Evolutionary conservation across 2,888 invertebrate genomes (phyloP).

Genomic region (Netelia melanura): DNA sequence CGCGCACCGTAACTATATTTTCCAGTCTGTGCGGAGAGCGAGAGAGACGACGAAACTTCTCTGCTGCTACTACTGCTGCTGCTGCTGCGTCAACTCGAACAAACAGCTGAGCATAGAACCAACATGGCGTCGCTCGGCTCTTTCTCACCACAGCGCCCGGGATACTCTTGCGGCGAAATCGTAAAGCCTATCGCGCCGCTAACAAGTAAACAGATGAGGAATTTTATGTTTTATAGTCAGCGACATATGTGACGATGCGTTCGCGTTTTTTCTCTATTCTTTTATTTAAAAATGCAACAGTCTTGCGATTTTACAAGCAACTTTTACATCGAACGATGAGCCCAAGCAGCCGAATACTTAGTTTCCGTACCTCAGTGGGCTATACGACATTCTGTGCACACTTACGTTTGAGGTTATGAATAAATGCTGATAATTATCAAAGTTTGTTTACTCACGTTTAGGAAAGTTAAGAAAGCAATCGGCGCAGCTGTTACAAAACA

Average conservation of each 20-base stretch:
- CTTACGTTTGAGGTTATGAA: neutral
- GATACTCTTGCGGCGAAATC: conserved; percentile 7
- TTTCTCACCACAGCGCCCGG: neutral
- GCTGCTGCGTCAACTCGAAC: conserved; percentile 21
- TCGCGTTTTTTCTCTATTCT: neutral
- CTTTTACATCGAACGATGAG: too few species aligned
- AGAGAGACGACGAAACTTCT: conserved; percentile 26
- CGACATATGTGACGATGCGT: neutral
- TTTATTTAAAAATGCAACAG: too few species aligned
- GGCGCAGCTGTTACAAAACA: too few species aligned
- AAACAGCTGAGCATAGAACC: conserved; percentile 54
- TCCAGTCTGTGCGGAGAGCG: neutral
- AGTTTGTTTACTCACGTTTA: too few species aligned
- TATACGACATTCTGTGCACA: neutral
- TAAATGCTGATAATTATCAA: too few species aligned
- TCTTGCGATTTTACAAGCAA: too few species aligned
- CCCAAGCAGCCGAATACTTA: too few species aligned
- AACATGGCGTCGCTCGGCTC: conserved; percentile 49
- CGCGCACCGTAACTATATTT: neutral
- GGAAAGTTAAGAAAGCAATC: too few species aligned
- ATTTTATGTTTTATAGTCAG: neutral
- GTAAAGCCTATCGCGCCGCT: conserved; percentile 1
- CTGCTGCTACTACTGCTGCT: conserved; percentile 13
- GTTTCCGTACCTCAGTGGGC: neutral
- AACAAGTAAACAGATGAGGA: neutral